Evolutionary conservation across 2,888 invertebrate genomes (phyloP).

Genomic region (Zeuzera pyrina): DNA sequence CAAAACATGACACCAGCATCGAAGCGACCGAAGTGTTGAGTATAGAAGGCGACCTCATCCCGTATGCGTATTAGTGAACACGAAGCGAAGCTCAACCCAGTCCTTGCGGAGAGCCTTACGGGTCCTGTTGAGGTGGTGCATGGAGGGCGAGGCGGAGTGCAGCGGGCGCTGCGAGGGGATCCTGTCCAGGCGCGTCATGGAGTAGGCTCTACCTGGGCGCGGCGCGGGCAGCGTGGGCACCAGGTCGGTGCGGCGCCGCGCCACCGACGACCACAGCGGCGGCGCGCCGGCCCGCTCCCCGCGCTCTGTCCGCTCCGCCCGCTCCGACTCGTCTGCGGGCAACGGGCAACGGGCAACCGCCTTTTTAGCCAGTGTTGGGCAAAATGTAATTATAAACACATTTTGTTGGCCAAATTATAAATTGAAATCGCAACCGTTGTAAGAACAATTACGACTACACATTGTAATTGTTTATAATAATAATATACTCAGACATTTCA

Average conservation of each 20-base stretch:
- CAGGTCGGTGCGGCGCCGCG: conserved; percentile 90
- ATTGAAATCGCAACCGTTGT: too few relatives aligned
- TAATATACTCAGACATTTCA: too few relatives aligned
- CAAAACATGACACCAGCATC: too few relatives aligned
- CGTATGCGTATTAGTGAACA: too few relatives aligned
- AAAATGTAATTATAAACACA: too few relatives aligned
- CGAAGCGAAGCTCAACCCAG: conserved; percentile 12
- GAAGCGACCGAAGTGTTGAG: too few relatives aligned
- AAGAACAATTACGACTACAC: too few relatives aligned
- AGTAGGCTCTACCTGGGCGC: conserved; percentile 84
- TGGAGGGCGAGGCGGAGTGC: conserved; percentile 39
- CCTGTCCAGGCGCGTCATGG: conserved; percentile 91
- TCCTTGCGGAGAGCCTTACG: conserved; percentile 32
- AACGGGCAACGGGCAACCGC: too few relatives aligned
- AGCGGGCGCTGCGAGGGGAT: conserved; percentile 35
- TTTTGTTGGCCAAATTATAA: too few relatives aligned
- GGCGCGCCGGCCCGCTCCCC: conserved; percentile 57
- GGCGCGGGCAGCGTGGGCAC: conserved; percentile 88
- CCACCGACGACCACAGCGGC: conserved; percentile 83
- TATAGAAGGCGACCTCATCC: too few relatives aligned
- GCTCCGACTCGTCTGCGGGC: conserved; percentile 53
- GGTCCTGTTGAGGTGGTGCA: conserved; percentile 53
- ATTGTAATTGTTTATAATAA: too few relatives aligned
- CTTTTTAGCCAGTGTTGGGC: too few relatives aligned
- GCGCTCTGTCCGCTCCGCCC: conserved; percentile 55